Base-by-base conservation (phyloP, 2,888 invertebrate genomes). In the Isoperla grammatica region DNA sequence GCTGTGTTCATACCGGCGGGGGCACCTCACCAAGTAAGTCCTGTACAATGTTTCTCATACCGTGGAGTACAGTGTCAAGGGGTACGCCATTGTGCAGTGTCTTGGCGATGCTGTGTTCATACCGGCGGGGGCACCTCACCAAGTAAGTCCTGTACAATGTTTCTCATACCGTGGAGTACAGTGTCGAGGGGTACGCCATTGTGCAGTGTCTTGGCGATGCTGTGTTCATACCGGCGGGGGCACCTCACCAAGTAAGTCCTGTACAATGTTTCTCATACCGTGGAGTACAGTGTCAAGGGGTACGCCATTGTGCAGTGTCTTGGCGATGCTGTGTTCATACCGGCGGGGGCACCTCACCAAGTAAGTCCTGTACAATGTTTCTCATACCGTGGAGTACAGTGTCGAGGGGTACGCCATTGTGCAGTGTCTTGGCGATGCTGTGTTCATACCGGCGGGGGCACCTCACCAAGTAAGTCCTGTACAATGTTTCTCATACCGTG, bases 271-370 rank as follows among this genome's bases (percentile, higher is more conserved):
- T 42, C 12, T 4, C 15, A 15, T 11, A 13, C n/a, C 17, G 12
- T 57, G 37, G 17, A 29, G n/a, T 58, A 3, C 11, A n/a, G 6
- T 57, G 11, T 42, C 42, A 11, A 13, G 37, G 37, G 95, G 58
- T 97, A 94, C 76, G 91, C 95, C 12, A 90, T 98, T 67, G 88
- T 95, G 45, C 98, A 98, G 78, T 96, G 94, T 74, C 80, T 92
- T 54, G 98, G 98, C 2, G 98, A 98, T 78, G 94, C 96, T 2
- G 92, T 98, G 43, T 97, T 98, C 76, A 95, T 98, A 65, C 97
- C 98, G 15, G 97, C 97, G 0, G 97, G 98, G 59, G 97, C 97
- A n/a, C 97, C 97, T 6, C 98, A 98, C 78, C 98, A 98, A 78
- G 81, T 80, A 68, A 61, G 57, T 40, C 55, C n/a, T 20, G n/a